These are phyloP conservation scores for Maccullochella peelii DNA, from an alignment of 2,113 vertebrate genomes.

Conservation along the genomic window DNA sequence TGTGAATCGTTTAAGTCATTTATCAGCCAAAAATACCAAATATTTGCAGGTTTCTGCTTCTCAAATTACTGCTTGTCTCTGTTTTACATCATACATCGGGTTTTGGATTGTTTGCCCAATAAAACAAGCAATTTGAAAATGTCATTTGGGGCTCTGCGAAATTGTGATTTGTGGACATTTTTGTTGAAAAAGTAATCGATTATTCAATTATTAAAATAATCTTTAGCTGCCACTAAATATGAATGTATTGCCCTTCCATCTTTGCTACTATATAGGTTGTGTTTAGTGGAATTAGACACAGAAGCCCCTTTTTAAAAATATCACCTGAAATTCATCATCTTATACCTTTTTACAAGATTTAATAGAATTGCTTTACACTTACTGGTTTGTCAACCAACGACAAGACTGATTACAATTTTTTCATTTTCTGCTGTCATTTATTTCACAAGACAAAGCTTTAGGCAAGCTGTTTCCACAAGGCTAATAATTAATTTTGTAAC, in stretches of 20 bases:
- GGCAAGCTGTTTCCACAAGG: neutral
- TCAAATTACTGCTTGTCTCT: too few species aligned
- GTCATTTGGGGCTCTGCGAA: neutral
- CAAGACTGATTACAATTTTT: neutral
- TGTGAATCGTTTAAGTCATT: too few species aligned
- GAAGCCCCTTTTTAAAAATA: neutral
- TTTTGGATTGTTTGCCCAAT: neutral
- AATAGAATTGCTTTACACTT: neutral
- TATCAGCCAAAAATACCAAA: too few species aligned
- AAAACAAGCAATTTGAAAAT: neutral
- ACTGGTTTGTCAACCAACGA: neutral
- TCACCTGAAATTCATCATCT: neutral
- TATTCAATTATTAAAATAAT: neutral
- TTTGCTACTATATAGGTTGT: neutral
- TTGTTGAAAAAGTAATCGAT: neutral
- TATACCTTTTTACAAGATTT: neutral
- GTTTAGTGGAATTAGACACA: neutral
- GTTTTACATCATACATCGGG: neutral
- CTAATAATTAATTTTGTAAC: conserved; percentile 12
- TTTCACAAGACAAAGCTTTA: neutral
- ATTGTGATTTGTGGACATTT: neutral
- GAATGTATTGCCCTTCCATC: neutral
- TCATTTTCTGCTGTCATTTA: neutral
- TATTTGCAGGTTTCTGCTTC: too few species aligned
- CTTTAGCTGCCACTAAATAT: neutral